Evolutionary conservation across 2,113 vertebrate genomes (phyloP).

Genomic region (Mugil cephalus): DNA sequence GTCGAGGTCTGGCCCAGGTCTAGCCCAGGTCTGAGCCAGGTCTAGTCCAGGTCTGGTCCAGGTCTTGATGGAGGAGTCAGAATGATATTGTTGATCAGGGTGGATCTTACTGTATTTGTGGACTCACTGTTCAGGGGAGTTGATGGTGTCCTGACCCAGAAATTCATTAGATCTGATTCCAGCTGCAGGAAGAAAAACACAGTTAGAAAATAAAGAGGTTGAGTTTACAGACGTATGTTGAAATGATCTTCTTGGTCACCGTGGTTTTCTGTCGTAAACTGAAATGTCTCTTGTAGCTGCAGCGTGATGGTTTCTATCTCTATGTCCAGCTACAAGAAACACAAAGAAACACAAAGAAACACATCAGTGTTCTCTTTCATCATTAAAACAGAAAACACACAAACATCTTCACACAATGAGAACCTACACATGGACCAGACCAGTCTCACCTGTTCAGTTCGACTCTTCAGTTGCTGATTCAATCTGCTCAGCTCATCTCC

Average conservation of each 20-base stretch:
- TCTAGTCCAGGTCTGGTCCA: too few species aligned
- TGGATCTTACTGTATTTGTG: too few species aligned
- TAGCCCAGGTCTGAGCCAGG: too few species aligned
- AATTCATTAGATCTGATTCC: background rate
- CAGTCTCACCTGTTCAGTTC: conserved; percentile 32
- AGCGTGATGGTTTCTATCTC: conserved; percentile 34
- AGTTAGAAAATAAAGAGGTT: too few species aligned
- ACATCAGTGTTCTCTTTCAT: background rate
- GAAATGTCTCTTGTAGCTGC: conserved; percentile 23
- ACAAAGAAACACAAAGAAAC: background rate
- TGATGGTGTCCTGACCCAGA: conserved; percentile 30
- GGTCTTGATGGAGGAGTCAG: too few species aligned
- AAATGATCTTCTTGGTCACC: conserved; percentile 4
- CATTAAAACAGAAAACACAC: too few species aligned
- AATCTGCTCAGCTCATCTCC: conserved; percentile 6
- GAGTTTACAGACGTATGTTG: too few species aligned
- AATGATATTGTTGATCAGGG: too few species aligned
- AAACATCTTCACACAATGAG: too few species aligned
- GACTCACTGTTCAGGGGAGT: conserved; percentile 70
- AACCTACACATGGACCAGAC: too few species aligned
- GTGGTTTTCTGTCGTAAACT: background rate
- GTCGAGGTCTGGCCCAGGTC: too few species aligned
- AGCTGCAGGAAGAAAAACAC: background rate
- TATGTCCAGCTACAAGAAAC: conserved; percentile 57
- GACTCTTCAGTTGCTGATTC: conserved; percentile 51